Evolutionary conservation across 2,888 invertebrate species (phyloP), one percentile per base, ranked within the genome.

Genomic region (Limenitis camilla): DNA sequence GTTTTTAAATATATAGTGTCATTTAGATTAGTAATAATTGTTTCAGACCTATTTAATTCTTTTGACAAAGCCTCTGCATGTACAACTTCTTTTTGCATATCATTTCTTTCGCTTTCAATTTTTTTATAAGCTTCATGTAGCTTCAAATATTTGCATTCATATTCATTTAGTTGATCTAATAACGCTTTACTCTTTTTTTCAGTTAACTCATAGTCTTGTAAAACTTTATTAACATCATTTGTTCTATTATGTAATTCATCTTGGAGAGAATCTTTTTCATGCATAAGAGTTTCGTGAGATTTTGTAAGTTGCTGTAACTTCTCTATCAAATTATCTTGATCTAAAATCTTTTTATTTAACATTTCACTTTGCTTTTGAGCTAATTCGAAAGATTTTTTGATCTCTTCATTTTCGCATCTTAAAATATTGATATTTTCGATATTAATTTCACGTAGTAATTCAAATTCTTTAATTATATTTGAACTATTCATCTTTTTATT

Each of bases 291-390:
- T 40, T 76, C 68, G 43, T 76, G 66, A 5, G 71, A 64, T 36
- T 62, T 48, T 63, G 68, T 72, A 31, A 81, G 61, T 11, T 57
- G 58, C 43, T 71, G 58, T 11, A 74, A 66, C 60, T 77, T 62
- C 52, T 64, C 42, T 27, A 61, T 59, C 46, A 79, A 46, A 53
- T 64, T 61, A 61, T 77, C 71, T 52, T 70, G 69, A 27, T 69
- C 45, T 8, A 54, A 53, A 35, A 77, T 36, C 62, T 72, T 78
- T 27, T 64, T 54, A 65, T 71, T 69, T 44, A 83, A 56, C 7
- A 68, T 55, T 36, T 66, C 61, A 59, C 72, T 81, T 59, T 81
- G 74, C 59, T 74, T 76, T 59, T 64, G 65, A 27, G 65, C 64
- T 31, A 76, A 28, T 41, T 81, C 74, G 31, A 71, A 58, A 9